Conservation (phyloP, 2,888 invertebrate genomes). For the Plagiodera versicolora region DNA sequence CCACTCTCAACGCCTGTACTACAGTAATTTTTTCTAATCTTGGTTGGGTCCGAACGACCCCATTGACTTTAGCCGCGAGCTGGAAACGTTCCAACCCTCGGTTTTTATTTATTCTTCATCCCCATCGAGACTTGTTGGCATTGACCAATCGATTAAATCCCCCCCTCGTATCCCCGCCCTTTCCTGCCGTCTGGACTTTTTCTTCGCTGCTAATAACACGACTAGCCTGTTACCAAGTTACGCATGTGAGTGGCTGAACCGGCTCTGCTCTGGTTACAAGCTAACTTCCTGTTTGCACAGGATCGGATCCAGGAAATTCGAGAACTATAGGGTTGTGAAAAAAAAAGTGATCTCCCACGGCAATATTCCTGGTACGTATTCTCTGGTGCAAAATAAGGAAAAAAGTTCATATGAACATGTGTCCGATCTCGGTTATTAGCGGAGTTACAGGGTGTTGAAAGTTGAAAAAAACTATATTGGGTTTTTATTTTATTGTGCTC, state of each 20-base stretch:
- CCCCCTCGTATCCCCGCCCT: background rate
- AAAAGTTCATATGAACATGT: too few relatives aligned
- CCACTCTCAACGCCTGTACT: too few relatives aligned
- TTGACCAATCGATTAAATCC: constrained; percentile 13
- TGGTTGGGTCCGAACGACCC: background rate
- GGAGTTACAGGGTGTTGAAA: too few relatives aligned
- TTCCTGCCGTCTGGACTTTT: constrained; percentile 4
- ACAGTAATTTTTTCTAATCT: background rate
- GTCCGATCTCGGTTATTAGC: too few relatives aligned
- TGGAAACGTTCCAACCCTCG: background rate
- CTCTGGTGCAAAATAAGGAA: too few relatives aligned
- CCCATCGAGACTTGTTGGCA: constrained; percentile 15
- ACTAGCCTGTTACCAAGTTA: background rate
- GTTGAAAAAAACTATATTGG: too few relatives aligned
- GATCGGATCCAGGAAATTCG: background rate
- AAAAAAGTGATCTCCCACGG: too few relatives aligned
- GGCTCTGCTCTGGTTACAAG: background rate
- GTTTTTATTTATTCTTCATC: constrained; percentile 12
- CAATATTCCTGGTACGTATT: too few relatives aligned
- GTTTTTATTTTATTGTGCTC: too few relatives aligned
- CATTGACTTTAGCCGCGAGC: background rate
- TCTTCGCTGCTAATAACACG: background rate
- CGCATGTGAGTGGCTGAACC: background rate
- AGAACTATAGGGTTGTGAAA: background rate
- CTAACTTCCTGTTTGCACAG: background rate